Conservation (phyloP, 2,888 invertebrate species). For the Drosophila nigritarsus region DNA sequence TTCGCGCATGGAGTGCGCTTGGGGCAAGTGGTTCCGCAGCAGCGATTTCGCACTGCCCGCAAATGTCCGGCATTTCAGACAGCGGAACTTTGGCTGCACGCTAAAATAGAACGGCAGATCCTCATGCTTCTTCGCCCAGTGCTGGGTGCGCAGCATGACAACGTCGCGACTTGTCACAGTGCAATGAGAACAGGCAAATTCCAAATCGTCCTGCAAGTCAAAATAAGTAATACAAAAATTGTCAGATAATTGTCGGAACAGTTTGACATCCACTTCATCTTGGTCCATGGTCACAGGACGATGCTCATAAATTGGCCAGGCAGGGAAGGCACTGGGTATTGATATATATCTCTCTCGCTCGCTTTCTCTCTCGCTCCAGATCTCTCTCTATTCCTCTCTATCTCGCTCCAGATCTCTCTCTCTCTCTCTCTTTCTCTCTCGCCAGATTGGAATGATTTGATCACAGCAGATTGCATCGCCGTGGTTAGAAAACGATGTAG, state of each 20-base stretch:
- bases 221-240: background rate
- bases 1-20: conserved; percentile 75
- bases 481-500: background rate
- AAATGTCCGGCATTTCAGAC: conserved; percentile 68
- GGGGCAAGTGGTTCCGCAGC: conserved; percentile 59
- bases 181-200: conserved; percentile 78
- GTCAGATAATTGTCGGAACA: background rate
- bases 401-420: too few species aligned
- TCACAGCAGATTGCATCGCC: background rate
- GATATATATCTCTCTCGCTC: too few species aligned
- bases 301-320: too few species aligned
- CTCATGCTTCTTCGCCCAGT: conserved; percentile 61
- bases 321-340: too few species aligned
- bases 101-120: conserved; percentile 78
- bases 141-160: conserved; percentile 56
- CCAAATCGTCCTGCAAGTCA: conserved; percentile 22
- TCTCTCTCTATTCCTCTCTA: too few species aligned
- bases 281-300: too few species aligned
- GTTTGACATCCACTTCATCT: too few species aligned
- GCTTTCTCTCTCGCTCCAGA: too few species aligned
- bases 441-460: too few species aligned
- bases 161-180: conserved; percentile 52
- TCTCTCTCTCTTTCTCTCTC: too few species aligned
- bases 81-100: conserved; percentile 68
- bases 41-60: conserved; percentile 61